phyloP scores from a whole-genome alignment of 1,140 invertebrate species.

The Polypedilum vanderplanki region DNA sequence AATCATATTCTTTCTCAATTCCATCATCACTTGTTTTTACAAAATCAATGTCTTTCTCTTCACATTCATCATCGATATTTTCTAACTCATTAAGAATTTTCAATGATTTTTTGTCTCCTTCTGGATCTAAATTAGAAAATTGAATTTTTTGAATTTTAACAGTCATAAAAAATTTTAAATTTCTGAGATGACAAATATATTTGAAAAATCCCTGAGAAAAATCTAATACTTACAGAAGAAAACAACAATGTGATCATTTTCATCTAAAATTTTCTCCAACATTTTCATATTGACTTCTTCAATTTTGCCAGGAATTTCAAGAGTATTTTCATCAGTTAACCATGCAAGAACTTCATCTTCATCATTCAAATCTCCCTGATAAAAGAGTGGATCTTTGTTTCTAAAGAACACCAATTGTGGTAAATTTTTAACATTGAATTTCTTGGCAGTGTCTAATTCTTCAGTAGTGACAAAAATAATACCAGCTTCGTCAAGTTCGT shows the following conservation, averaged over 20 bases:
- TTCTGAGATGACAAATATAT: constrained; percentile 27
- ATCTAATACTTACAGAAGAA: constrained; percentile 75
- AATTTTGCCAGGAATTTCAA: constrained; percentile 85
- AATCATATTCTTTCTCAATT: constrained; percentile 82
- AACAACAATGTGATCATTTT: constrained; percentile 83
- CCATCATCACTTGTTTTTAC: constrained; percentile 87
- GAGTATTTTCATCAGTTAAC: constrained; percentile 84
- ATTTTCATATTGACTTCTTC: constrained; percentile 88
- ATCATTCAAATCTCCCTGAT: constrained; percentile 73
- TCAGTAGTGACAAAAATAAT: constrained; percentile 92
- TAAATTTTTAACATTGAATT: constrained; percentile 75
- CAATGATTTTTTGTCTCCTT: constrained; percentile 82
- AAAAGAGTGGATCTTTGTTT: constrained; percentile 74
- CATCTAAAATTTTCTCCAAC: constrained; percentile 82
- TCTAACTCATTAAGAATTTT: constrained; percentile 85
- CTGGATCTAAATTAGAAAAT: constrained; percentile 58
- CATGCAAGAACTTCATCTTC: constrained; percentile 85
- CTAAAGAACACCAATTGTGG: constrained; percentile 84
- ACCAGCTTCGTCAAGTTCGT: constrained; percentile 86
- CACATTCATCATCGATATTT: constrained; percentile 91
- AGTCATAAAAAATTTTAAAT: neutral
- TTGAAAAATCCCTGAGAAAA: neutral
- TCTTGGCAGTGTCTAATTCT: constrained; percentile 72
- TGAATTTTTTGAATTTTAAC: constrained; percentile 21
- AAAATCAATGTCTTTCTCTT: constrained; percentile 86